Evolutionary conservation across 2,888 invertebrate genomes (phyloP), one percentile per base, ranked within the genome.

Genomic region (Hybos culiciformis): DNA sequence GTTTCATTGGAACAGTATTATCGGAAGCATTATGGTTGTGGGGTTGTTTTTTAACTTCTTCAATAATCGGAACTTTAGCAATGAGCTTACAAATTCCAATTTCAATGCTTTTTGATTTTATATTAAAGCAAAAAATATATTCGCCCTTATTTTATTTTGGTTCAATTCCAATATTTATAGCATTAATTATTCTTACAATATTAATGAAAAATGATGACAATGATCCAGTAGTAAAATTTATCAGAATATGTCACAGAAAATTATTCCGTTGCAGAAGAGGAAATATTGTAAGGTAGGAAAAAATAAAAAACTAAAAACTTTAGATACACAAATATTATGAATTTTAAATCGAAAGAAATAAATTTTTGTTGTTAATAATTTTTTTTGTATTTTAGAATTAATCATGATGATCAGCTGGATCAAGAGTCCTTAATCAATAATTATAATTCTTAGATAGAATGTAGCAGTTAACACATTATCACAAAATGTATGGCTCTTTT

Each of bases 11-110:
- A 41, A 93, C 93, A 17, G 83, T 94, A 42, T 70, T 96, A 36
- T 83, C 90, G 2, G 92, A 96, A 69, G 82, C 87, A 23, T 69
- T 94, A 37, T 94, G 93, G 93, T 71, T 94, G 36, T 91, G 91
- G 86, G 96, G 92, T 39, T 85, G 90, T 55, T 91, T 93, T 55
- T 70, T 96, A 54, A 96, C 96, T 15, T 93, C 93, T 12, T 82
- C 90, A 1, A 72, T 88, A 38, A 82, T 90, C 54, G 94, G 90
- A 20, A 91, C 90, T 2, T 66, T 91, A 54, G 78, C 90, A 44
- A 75, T 93, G 50, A 84, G 85, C 51, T 70, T 94, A 54, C 84
- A 83, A 48, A 83, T 90, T 62, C 96, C 96, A 42, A 73, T 96
- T 68, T 81, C 90, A 26, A 84, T 91, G 76, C 68, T 85, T 52